Percentiles rank a stretch among this genome's conserved stretches.
Conservation (phyloP, 2,888 invertebrate genomes). For the Idaea straminata region DNA sequence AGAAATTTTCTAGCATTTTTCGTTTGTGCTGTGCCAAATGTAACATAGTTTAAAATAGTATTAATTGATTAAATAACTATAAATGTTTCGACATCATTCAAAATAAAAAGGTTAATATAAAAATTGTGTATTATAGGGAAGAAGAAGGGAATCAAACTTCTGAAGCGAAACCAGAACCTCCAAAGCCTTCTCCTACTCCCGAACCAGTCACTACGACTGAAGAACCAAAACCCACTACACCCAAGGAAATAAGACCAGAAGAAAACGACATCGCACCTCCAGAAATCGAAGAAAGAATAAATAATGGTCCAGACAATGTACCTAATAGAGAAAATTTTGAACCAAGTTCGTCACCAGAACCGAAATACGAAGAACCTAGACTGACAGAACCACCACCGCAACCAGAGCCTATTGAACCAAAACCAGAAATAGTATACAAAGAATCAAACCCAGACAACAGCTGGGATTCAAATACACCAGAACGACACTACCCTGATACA, state of each 20-base stretch:
- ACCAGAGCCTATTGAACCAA: conserved; percentile 21
- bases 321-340: conserved; percentile 15
- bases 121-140: conserved; percentile 33
- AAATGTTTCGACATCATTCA: too few relatives aligned
- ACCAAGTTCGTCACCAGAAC: conserved; percentile 18
- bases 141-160: conserved; percentile 26
- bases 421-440: conserved; percentile 25
- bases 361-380: conserved; percentile 19
- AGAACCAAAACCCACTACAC: conserved; percentile 17
- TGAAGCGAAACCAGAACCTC: not conserved
- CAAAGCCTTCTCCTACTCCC: not conserved
- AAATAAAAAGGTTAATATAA: not conserved
- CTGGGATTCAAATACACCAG: conserved; percentile 16
- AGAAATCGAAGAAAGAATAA: conserved; percentile 6
- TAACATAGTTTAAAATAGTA: too few relatives aligned
- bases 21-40: too few relatives aligned
- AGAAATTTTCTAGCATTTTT: too few relatives aligned
- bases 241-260: conserved; percentile 14
- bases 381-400: conserved; percentile 11
- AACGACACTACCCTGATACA: conserved; percentile 18
- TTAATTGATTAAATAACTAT: too few relatives aligned
- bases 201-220: conserved; percentile 17
- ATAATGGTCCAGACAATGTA: not conserved
- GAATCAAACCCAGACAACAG: conserved; percentile 13
- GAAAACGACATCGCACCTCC: conserved; percentile 8